These are phyloP conservation scores for Hirtodrosophila duncani DNA, from an alignment of 2,888 invertebrate species.

Conservation along the genomic window DNA sequence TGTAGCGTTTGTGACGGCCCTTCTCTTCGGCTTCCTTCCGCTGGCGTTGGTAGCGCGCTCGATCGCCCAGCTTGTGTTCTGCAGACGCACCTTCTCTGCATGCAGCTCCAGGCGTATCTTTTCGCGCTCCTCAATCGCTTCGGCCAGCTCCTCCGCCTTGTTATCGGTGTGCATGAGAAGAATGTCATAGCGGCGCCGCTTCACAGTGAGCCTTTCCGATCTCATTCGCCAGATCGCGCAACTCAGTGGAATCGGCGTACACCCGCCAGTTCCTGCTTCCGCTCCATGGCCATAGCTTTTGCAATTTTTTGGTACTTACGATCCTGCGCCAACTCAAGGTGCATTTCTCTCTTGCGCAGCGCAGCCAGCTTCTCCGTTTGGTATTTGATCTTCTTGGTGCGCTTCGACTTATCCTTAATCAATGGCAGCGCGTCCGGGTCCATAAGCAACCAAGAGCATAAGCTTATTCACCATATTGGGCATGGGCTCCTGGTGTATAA, in stretches of 20 bases:
- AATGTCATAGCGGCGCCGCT: background rate
- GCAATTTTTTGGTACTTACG: slow-evolving; percentile 26
- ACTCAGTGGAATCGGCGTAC: slow-evolving; percentile 19
- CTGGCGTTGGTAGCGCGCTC: slow-evolving; percentile 7
- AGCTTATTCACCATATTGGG: slow-evolving; percentile 26
- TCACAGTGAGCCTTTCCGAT: slow-evolving; percentile 36
- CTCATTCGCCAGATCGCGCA: slow-evolving; percentile 36
- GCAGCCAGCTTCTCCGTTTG: slow-evolving; percentile 56
- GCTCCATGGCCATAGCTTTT: slow-evolving; percentile 27
- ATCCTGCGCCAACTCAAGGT: slow-evolving; percentile 27
- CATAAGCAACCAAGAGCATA: slow-evolving; percentile 13
- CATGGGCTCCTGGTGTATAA: slow-evolving; percentile 41
- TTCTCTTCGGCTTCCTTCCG: slow-evolving; percentile 19
- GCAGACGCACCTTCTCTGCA: slow-evolving; percentile 15
- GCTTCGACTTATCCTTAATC: background rate
- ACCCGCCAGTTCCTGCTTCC: slow-evolving; percentile 28
- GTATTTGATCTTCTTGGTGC: slow-evolving; percentile 24
- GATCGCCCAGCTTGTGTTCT: slow-evolving; percentile 26
- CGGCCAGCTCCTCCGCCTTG: slow-evolving; percentile 16
- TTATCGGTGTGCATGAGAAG: slow-evolving; percentile 14
- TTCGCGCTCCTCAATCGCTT: slow-evolving; percentile 18
- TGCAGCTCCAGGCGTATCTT: slow-evolving; percentile 25
- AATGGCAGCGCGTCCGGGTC: slow-evolving; percentile 40
- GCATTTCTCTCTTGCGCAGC: slow-evolving; percentile 32
- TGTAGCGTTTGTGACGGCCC: slow-evolving; percentile 37